phyloP scores from a whole-genome alignment of 2,113 vertebrate genomes.

The Andinoacara biseriatus region DNA sequence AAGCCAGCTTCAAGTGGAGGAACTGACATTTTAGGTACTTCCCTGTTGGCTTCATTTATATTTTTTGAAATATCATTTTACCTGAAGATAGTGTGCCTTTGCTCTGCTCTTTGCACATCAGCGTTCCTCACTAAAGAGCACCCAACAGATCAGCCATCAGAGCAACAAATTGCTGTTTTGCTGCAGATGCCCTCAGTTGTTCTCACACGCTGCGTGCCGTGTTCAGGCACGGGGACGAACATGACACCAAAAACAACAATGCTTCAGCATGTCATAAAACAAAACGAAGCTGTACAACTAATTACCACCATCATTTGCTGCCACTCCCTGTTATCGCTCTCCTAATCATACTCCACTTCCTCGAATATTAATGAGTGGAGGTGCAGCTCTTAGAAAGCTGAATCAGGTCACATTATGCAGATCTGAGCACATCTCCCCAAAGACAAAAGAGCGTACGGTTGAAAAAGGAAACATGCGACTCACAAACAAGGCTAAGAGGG shows the following conservation, averaged over 20 bases:
- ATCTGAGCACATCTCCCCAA: slow-evolving; percentile 9
- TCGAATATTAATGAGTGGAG: slow-evolving; percentile 58
- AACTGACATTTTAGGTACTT: neutral
- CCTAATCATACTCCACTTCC: slow-evolving; percentile 31
- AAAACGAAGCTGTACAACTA: slow-evolving; percentile 15
- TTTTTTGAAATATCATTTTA: neutral
- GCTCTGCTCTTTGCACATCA: neutral
- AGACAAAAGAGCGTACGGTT: slow-evolving; percentile 36
- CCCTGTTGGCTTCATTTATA: neutral
- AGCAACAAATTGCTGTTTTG: neutral
- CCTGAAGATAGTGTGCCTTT: neutral
- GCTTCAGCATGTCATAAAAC: neutral
- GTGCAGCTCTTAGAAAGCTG: slow-evolving; percentile 48
- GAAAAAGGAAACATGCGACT: slow-evolving; percentile 5
- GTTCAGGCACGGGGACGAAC: neutral
- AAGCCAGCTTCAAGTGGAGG: neutral
- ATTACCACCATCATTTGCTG: slow-evolving; percentile 44
- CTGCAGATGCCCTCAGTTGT: neutral
- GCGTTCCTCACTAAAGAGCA: neutral
- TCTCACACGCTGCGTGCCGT: too few species aligned
- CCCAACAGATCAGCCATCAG: neutral
- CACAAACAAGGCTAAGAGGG: slow-evolving; percentile 58
- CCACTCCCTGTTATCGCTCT: slow-evolving; percentile 36
- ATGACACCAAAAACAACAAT: neutral
- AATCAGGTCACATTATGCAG: slow-evolving; percentile 56